Conservation (phyloP, 2,888 invertebrate genomes). For the Holacanthella duospinosa region DNA sequence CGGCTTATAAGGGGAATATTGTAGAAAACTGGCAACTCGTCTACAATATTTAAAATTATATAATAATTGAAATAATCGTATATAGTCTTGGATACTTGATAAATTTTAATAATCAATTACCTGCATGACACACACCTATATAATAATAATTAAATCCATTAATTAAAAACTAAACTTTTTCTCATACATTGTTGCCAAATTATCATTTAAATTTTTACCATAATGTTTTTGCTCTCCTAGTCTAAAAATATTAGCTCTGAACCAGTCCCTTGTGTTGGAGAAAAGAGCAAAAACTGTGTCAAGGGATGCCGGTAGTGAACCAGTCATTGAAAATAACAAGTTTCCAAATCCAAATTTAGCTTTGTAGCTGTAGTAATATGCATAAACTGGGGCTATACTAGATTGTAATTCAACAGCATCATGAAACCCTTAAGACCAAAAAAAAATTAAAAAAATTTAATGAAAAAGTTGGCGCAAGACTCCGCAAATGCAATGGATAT, state of each 20-base stretch:
- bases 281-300: constrained; percentile 14
- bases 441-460: background rate
- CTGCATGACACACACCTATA: constrained; percentile 25
- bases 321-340: constrained; percentile 18
- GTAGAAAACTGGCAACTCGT: constrained; percentile 11
- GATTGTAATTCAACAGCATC: constrained; percentile 20
- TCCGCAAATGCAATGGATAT: too few relatives aligned
- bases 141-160: background rate
- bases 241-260: constrained; percentile 15
- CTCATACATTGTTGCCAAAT: too few relatives aligned
- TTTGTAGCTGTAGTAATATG: constrained; percentile 26
- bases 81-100: constrained; percentile 9
- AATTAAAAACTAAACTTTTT: too few relatives aligned
- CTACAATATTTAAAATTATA: constrained; percentile 23
- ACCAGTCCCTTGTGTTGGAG: constrained; percentile 11
- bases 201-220: too few relatives aligned
- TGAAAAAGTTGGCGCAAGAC: too few relatives aligned
- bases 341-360: constrained; percentile 20
- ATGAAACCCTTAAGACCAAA: constrained; percentile 13
- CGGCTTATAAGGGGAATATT: constrained; percentile 15
- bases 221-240: constrained; percentile 12
- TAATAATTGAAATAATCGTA: background rate
- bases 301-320: constrained; percentile 9
- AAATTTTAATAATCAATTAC: too few relatives aligned
- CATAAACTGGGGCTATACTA: constrained; percentile 25